Evolutionary conservation across 1,140 invertebrate species (phyloP), one percentile per base, ranked within the genome.

Genomic region (Cherax destructor): DNA sequence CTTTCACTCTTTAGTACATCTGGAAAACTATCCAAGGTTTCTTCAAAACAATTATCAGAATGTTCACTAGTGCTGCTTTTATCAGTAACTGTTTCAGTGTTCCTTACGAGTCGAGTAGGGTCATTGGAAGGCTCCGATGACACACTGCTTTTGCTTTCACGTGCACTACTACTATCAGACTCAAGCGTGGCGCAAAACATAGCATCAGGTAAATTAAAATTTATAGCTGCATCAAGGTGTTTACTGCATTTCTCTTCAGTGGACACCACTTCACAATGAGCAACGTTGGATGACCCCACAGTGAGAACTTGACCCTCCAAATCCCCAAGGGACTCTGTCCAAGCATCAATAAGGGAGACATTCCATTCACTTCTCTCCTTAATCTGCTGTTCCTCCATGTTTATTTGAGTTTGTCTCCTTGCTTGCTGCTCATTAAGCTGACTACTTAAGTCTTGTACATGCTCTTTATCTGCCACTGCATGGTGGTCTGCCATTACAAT

Each of bases 281-380:
- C 11, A 52, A 49, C n/a, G 18, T 59, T 52, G 10, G 72, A 24
- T 56, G 41, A n/a, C 21, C 49, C 24, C 21, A 52, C 5, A 16
- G n/a, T 79, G 21, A 78, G 49, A 10, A n/a, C 4, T 61, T 87
- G 0, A 30, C 77, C 49, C 47, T 69, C 85, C 30, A 61, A 61
- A 47, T 79, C 85, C n/a, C 85, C 76, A 9, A 87, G 76, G 76
- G 85, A 87, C 21, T 87, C 6, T n/a, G 16, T 52, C 85, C 85
- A 87, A 47, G 85, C 85, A 50, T 87, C 74, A 41, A 4, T 59
- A 24, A 79, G 85, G 16, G 85, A 87, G 0, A 79, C 76, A 30
- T 24, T n/a, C 85, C 85, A 87, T 30, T 10, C 24, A 3, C 61
- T 52, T 47, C 56, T n/a, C 16, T 61, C 74, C 24, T 7, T 4